A percentile compares a stretch with the other conserved stretches of the same genome.
Conservation (phyloP, 2,113 vertebrate species). For the Anguilla rostrata region DNA sequence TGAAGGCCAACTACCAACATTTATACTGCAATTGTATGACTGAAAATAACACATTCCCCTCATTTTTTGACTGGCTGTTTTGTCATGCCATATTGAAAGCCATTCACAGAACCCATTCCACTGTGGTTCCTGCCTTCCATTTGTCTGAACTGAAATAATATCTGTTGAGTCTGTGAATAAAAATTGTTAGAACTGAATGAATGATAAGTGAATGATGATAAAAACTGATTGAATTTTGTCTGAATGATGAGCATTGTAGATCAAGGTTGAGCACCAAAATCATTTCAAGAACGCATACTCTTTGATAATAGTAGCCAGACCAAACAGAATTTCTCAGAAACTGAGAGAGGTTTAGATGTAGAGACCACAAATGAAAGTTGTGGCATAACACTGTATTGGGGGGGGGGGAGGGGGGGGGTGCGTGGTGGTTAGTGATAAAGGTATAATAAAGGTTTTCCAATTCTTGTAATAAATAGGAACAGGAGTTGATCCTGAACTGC, state of each 20-base stretch:
- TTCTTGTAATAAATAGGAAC: slow-evolving; percentile 5
- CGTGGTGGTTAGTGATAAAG: neutral
- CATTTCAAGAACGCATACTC: neutral
- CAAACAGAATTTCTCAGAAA: neutral
- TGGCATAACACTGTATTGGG: neutral
- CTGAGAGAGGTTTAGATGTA: neutral
- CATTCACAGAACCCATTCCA: neutral
- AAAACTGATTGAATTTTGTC: neutral
- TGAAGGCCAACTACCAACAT: neutral
- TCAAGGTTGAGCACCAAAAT: neutral
- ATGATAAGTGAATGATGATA: neutral
- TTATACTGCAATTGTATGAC: neutral
- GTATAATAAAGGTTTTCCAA: slow-evolving; percentile 6
- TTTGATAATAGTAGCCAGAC: neutral
- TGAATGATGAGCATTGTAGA: neutral
- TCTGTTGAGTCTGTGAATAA: neutral
- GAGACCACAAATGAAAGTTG: neutral
- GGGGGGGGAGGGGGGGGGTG: too few species aligned
- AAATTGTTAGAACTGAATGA: neutral
- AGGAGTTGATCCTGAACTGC: neutral
- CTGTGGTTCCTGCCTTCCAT: neutral
- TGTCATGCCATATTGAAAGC: neutral
- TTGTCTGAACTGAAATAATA: neutral
- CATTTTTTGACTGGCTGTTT: neutral
- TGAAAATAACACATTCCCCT: neutral